Base-by-base conservation (phyloP, 2,113 vertebrate genomes). In the Limanda limanda region DNA sequence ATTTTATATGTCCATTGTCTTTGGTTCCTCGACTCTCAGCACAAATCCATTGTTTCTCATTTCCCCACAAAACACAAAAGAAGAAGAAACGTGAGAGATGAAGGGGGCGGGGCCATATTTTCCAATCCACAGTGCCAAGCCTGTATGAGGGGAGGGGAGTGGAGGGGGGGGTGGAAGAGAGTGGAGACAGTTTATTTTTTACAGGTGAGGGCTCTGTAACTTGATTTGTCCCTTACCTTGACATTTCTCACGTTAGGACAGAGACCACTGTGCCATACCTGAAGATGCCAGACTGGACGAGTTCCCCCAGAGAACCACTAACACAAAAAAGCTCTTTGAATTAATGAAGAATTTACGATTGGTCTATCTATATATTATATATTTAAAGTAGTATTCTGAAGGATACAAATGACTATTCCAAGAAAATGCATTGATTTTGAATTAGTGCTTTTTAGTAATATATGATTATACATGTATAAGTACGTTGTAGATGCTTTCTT, bases 241-340 rank as follows among this genome's bases (percentile, higher is more conserved):
- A 72, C 55, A 76, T 78, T 58, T 42, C 52, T 63, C 67, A 42
- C 35, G 74, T 84, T 62, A 68, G 71, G 65, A 86, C 45, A 58
- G 83, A 79, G 81, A 86, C 83, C 86, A 88, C 81, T 88, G 92
- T 92, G 91, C 90, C 90, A 88, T 89, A 92, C 79, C 78, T 79
- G 48, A 86, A 85, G 73, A 85, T 35, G 81, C 77, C 71, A 63
- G 69, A 74, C 71, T 52, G 45, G 68, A 78, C 40, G 35, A 18
- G 51, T 65, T 64, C 14, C 74, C 67, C 13, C 45, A 73, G 68
- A 91, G 79, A 92, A 88, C 84, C 88, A 89, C 82, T 74, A 69
- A 82, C 11, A 62, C 78, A 64, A 78, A 78, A 78, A 86, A 80
- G 76, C 75, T 87, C 80, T 86, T 81, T 85, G 63, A 88, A 88